Base-by-base conservation (phyloP, 2,888 invertebrate species). In the Leptarthrus brevirostris region DNA sequence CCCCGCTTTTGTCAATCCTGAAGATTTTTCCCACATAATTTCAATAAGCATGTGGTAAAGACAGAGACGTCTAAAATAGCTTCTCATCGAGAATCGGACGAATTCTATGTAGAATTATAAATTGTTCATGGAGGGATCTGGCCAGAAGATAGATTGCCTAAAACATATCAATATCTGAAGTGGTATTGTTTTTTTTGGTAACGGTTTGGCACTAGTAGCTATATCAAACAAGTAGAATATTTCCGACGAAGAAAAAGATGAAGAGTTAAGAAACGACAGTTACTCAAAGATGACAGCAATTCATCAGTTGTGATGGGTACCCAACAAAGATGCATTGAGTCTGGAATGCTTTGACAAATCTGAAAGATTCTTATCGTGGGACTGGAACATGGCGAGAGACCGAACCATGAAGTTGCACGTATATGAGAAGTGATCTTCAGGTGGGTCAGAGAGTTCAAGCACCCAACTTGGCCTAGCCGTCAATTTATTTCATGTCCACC, bases 201-300 rank as follows among this genome's bases (percentile, higher is more conserved):
- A 30, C 30, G 30, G 4, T 44, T 8, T 44, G 12, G 44, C 12
- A 44, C 44, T 44, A 44, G 8, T 16, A 44, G 4, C 1, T 14
- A 44, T 16, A 44, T 4, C 56, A 56, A 61, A 20, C 24, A 61
- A 61, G 40, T 61, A 36, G 22, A 61, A 61, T 61, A n/a, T n/a
- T n/a, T n/a, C n/a, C n/a, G n/a, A n/a, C n/a, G n/a, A n/a, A n/a
- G n/a, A n/a, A n/a, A 44, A 40, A 40, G 64, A 64, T 64, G 40
- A 64, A 64, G 47, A 64, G 44, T 47, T 64, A 47, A 24, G 36
- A 34, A 64, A 47, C 44, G 64, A 64, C 44, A 64, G 64, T 47
- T 64, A 64, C 44, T 64, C 64, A 64, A 40, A 64, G 44, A 64
- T 64, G 64, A 64, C 64, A 64, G 64, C 64, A 64, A 64, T 64